Percentiles rank a stretch among this genome's conserved stretches.
Conservation (phyloP, 2,113 vertebrate genomes). For the Brachirus orientalis region DNA sequence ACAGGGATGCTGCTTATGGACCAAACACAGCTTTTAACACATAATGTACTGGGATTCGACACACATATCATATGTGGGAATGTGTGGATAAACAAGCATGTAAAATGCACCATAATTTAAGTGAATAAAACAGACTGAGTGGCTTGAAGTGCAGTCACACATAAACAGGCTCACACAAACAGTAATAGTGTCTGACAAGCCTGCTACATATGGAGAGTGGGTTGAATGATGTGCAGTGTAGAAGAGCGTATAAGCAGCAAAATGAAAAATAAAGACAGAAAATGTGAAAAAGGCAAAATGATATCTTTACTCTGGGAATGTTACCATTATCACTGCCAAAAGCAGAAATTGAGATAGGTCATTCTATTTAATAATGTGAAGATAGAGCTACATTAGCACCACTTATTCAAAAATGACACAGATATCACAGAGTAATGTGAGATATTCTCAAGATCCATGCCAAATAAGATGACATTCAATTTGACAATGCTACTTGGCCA, state of each 20-base stretch:
- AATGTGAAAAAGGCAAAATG: constrained; percentile 15
- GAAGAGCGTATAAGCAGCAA: no score
- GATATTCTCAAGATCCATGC: constrained; percentile 52
- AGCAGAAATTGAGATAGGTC: constrained; percentile 55
- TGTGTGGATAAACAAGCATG: no score
- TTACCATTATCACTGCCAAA: constrained; percentile 32
- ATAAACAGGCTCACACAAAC: background rate
- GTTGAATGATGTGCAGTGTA: constrained; percentile 9
- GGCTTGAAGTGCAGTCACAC: background rate
- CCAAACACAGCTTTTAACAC: constrained; percentile 26
- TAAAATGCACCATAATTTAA: background rate
- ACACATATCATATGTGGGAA: background rate
- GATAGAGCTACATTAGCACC: constrained; percentile 57
- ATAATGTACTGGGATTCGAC: background rate
- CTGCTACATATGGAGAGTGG: constrained; percentile 2
- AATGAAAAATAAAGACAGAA: background rate
- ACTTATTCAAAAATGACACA: constrained; percentile 52
- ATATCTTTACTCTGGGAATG: constrained; percentile 22
- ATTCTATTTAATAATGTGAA: constrained; percentile 56
- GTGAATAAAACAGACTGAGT: background rate
- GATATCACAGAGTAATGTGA: constrained; percentile 45
- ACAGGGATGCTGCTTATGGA: constrained; percentile 15
- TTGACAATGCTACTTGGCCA: constrained; percentile 66
- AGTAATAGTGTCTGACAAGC: background rate
- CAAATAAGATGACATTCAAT: constrained; percentile 65